Base-by-base conservation (phyloP, 2,797 vertebrate species). In the Cyprinella venusta region DNA sequence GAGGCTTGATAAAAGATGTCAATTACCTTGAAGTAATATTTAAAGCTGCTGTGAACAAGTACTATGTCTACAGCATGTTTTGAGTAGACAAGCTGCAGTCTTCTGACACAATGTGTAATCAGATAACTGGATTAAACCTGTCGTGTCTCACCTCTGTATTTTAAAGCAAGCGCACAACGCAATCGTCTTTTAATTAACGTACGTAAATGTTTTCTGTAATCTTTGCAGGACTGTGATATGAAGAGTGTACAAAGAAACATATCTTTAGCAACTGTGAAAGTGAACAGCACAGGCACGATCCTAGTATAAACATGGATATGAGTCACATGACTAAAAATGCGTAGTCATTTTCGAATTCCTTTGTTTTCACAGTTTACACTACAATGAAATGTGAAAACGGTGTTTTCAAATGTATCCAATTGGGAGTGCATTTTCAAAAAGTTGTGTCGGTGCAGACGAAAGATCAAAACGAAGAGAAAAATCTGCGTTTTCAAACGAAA, bases 1-100 rank as follows among this genome's bases (percentile, higher is more conserved):
- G 48, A 52, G 71, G 30, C 71, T 54, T 74, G 71, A 74, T 74
- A 74, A 54, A 36, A 54, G 71, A 54, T 54, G 71, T 74, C 71
- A 74, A 5, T 74, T 74, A 74, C 26, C 3, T 19, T 54, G 6
- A 30, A 74, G 71, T 74, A n/a, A 36, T 54, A 54, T 74, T 36
- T 52, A 72, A 72, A 52, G 26, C 48, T 52, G 70, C 30, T 75
- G 30, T 56, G 26, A 74, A 30, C 30, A 54, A 54, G 70, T 12
- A 36, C 36, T 36, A 21, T 19, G n/a, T 54, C 48, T 54, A 74
- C 30, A 54, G 18, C 50, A 54, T 54, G 48, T 61, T 26, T 15
- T 74, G 10, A 10, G 50, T 54, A 8, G 71, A 21, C 10, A 3
- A 74, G 71, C 19, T 74, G 33, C 15, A 8, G 50, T 38, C 10